These are phyloP conservation scores for Thalassaphorura encarpata DNA, from an alignment of 1,140 invertebrate species.

Conservation along the genomic window DNA sequence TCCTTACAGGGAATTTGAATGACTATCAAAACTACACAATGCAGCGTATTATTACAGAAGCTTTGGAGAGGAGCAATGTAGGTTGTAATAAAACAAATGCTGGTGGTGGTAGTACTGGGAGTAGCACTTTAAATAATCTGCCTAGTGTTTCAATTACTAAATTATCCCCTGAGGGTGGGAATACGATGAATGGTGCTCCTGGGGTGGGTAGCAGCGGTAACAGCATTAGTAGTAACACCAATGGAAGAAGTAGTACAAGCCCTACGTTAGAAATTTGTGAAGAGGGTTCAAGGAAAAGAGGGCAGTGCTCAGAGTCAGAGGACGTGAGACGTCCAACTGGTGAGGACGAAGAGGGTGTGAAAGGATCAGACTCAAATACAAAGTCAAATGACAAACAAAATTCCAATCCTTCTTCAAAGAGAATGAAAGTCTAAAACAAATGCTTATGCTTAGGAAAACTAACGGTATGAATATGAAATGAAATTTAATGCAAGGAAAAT, in stretches of 20 bases:
- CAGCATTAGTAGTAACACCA: too few relatives aligned
- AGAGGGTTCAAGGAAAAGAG: neutral
- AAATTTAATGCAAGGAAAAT: too few relatives aligned
- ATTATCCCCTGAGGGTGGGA: neutral
- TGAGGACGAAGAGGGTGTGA: neutral
- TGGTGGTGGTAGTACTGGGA: too few relatives aligned
- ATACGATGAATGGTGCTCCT: neutral
- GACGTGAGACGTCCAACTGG: neutral
- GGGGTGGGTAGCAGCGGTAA: neutral
- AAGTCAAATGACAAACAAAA: neutral
- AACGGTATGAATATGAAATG: too few relatives aligned
- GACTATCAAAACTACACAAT: slow-evolving; percentile 31
- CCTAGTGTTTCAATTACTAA: too few relatives aligned
- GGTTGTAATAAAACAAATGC: slow-evolving; percentile 21
- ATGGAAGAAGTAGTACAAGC: too few relatives aligned
- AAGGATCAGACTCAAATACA: neutral
- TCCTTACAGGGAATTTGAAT: slow-evolving; percentile 15
- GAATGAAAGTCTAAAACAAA: slow-evolving; percentile 26
- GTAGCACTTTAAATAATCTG: too few relatives aligned
- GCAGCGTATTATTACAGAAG: slow-evolving; percentile 31
- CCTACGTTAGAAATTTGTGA: neutral
- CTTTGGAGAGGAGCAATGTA: slow-evolving; percentile 28
- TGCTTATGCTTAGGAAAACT: neutral
- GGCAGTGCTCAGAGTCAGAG: neutral
- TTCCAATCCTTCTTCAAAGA: neutral